Evolutionary conservation across 2,113 vertebrate species (phyloP).

Genomic region (Electrona antarctica): DNA sequence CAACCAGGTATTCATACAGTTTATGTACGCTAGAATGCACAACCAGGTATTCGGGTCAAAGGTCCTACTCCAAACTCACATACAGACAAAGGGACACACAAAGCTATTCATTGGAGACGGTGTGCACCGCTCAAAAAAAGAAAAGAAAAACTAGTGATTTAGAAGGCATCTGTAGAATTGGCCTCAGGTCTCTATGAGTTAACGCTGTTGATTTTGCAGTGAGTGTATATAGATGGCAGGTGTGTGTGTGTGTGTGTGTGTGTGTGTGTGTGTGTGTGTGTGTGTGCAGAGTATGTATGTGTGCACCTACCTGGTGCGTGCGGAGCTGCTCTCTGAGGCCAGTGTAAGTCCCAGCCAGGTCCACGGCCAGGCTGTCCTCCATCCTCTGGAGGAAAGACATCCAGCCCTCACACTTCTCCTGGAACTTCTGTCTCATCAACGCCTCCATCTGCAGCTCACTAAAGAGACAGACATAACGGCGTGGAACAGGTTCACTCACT

Average conservation of each 20-base stretch:
- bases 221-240: background rate
- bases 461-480: slow-evolving; percentile 9
- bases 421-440: slow-evolving; percentile 81
- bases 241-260: background rate
- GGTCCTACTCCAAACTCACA: too few relatives aligned
- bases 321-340: slow-evolving; percentile 85
- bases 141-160: too few relatives aligned
- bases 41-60: too few relatives aligned
- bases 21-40: too few relatives aligned
- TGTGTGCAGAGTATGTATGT: background rate
- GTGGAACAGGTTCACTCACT: background rate
- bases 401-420: slow-evolving; percentile 88
- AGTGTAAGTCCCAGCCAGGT: slow-evolving; percentile 74
- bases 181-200: too few relatives aligned
- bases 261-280: background rate
- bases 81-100: too few relatives aligned
- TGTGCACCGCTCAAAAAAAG: too few relatives aligned
- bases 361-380: slow-evolving; percentile 79
- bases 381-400: slow-evolving; percentile 85
- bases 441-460: slow-evolving; percentile 83
- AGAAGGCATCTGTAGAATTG: too few relatives aligned
- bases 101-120: too few relatives aligned
- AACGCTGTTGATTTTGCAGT: background rate
- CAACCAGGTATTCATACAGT: too few relatives aligned
- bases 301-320: slow-evolving; percentile 81